Percentiles rank a stretch among this genome's conserved stretches.
phyloP scores from a whole-genome alignment of 1,140 invertebrate species.

The Magallana ariakensis region DNA sequence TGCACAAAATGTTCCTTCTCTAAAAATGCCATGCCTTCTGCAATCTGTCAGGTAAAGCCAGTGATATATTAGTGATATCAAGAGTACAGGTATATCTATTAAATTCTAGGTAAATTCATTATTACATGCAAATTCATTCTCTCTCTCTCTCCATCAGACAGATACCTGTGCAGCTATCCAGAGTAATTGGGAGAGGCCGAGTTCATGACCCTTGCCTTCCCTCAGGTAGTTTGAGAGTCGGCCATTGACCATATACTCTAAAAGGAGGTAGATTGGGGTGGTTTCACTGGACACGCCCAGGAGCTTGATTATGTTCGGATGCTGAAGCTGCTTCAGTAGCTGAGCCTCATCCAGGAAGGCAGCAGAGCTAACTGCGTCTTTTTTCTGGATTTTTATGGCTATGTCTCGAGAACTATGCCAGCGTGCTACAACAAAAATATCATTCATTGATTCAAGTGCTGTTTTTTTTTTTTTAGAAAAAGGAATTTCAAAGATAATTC shows the following conservation, averaged over 20 bases:
- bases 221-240: slow-evolving; percentile 73
- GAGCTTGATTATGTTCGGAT: slow-evolving; percentile 94
- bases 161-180: slow-evolving; percentile 75
- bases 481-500: too few species aligned
- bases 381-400: slow-evolving; percentile 95
- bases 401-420: slow-evolving; percentile 96
- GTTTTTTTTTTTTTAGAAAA: too few species aligned
- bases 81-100: too few species aligned
- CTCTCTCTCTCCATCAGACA: not conserved
- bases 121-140: too few species aligned
- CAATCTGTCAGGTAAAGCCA: slow-evolving; percentile 73
- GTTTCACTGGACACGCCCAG: slow-evolving; percentile 98
- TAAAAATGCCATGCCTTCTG: slow-evolving; percentile 94
- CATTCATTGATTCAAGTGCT: not conserved
- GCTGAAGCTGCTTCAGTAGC: slow-evolving; percentile 98
- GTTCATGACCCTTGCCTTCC: slow-evolving; percentile 70
- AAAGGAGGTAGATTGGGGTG: slow-evolving; percentile 99
- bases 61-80: not conserved
- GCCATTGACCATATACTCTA: slow-evolving; percentile 86
- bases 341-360: slow-evolving; percentile 98
- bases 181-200: slow-evolving; percentile 67
- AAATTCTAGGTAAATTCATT: too few species aligned
- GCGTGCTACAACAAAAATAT: slow-evolving; percentile 80
- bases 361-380: slow-evolving; percentile 97
- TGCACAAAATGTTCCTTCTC: slow-evolving; percentile 89